Conservation (phyloP, 2,797 vertebrate genomes). For the Lacerta viridis region DNA sequence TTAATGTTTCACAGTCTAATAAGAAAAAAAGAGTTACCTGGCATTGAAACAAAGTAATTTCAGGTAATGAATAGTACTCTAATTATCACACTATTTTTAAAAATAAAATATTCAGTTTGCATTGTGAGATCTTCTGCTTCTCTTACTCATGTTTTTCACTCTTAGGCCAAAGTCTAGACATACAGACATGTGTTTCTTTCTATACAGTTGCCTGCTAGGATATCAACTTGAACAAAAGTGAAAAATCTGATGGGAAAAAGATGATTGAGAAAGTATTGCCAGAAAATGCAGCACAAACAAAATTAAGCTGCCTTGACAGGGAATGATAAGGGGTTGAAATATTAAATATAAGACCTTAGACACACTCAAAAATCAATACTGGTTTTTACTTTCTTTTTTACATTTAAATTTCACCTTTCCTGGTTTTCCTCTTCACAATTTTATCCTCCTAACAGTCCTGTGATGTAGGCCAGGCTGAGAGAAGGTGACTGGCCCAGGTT, state of each 20-base stretch:
- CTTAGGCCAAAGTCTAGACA: too few relatives aligned
- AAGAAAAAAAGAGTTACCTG: neutral
- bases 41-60: neutral
- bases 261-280: neutral
- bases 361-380: too few relatives aligned
- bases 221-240: neutral
- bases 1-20: neutral
- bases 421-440: too few relatives aligned
- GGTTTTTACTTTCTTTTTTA: too few relatives aligned
- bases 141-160: neutral
- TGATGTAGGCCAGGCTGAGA: too few relatives aligned
- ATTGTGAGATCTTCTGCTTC: neutral
- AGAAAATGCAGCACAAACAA: too few relatives aligned
- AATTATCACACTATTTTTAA: neutral
- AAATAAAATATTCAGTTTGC: neutral
- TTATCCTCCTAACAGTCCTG: too few relatives aligned
- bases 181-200: neutral
- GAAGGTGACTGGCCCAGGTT: too few relatives aligned
- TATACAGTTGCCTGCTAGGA: neutral
- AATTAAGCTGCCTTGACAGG: too few relatives aligned
- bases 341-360: too few relatives aligned
- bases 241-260: neutral
- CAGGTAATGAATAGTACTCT: neutral
- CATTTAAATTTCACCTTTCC: too few relatives aligned
- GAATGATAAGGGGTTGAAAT: too few relatives aligned